Conservation (phyloP, 1,140 invertebrate genomes). For the Pollicipes pollicipes region DNA sequence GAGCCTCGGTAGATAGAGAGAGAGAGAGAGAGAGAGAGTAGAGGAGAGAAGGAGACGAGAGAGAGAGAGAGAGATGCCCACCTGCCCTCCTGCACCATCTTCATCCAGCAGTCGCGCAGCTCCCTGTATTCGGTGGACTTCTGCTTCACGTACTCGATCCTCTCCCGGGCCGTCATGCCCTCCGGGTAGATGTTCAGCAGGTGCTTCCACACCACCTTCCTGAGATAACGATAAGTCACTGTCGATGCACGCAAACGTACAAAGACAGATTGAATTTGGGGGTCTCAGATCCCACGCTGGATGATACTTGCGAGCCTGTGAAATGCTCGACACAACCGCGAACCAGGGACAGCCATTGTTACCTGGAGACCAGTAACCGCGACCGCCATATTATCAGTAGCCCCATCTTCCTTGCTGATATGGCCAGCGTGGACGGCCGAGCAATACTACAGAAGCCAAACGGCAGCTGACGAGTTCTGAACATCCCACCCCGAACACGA, state of each 20-base stretch:
- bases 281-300: background rate
- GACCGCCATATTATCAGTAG: no score
- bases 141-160: slow-evolving; percentile 85
- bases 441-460: no score
- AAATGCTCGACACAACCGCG: no score
- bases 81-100: slow-evolving; percentile 12
- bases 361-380: no score
- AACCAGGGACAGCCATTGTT: no score
- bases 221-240: slow-evolving; percentile 19
- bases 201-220: slow-evolving; percentile 91
- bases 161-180: slow-evolving; percentile 68
- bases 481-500: no score
- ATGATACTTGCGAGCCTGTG: slow-evolving; percentile 4
- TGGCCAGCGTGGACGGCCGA: no score
- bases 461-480: no score
- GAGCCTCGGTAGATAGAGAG: no score
- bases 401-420: background rate
- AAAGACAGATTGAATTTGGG: slow-evolving; percentile 1
- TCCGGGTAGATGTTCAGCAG: slow-evolving; percentile 87
- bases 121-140: slow-evolving; percentile 75
- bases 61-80: slow-evolving; percentile 1
- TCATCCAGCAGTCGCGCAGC: slow-evolving; percentile 62
- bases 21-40: no score
- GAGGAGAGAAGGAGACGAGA: no score
- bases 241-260: slow-evolving; percentile 2